Evolutionary conservation across 2,113 vertebrate genomes (phyloP).

Genomic region (Myotis yumanensis): DNA sequence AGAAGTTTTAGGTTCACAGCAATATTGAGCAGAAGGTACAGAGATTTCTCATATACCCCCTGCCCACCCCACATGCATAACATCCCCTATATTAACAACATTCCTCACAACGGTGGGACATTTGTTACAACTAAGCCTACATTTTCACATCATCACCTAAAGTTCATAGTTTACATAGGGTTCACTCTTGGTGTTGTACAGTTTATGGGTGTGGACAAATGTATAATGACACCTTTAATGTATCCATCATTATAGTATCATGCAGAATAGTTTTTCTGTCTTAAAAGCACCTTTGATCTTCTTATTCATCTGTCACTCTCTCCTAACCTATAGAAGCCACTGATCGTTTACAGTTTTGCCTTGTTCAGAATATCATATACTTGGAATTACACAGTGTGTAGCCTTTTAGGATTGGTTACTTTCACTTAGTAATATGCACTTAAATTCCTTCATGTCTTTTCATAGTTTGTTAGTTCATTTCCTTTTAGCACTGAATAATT

Average conservation of each 20-base stretch:
- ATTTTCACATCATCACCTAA: neutral
- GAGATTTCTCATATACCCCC: neutral
- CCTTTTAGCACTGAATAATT: neutral
- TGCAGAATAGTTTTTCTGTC: neutral
- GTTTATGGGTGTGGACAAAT: neutral
- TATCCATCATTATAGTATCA: neutral
- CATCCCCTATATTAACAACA: neutral
- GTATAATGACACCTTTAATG: neutral
- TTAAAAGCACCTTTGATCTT: neutral
- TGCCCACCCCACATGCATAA: neutral
- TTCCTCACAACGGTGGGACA: too few relatives aligned
- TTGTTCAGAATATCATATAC: neutral
- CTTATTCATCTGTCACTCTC: neutral
- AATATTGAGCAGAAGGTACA: neutral
- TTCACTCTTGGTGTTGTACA: neutral
- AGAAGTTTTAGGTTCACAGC: neutral
- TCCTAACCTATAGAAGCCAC: neutral
- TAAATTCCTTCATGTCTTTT: neutral
- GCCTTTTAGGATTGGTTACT: neutral
- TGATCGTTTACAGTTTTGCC: neutral
- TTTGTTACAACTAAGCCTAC: neutral
- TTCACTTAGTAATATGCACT: neutral
- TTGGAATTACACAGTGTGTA: neutral
- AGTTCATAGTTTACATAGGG: neutral
- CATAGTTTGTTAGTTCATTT: neutral